These are phyloP conservation scores for western clawed frog (Xenopus tropicalis) DNA, from an alignment of 2,113 vertebrate species.

Conservation along the genomic window DNA sequence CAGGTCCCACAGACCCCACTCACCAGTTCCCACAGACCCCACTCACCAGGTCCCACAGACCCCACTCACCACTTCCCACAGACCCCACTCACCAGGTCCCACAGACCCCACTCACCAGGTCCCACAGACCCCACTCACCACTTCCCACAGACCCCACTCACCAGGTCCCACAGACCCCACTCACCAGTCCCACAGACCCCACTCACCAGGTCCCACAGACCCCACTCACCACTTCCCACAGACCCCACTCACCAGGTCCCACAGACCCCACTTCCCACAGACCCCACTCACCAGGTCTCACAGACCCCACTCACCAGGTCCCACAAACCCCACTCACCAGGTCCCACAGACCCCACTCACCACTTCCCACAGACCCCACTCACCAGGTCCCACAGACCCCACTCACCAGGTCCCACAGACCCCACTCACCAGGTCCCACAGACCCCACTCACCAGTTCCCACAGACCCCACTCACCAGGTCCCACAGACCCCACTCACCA, in stretches of 20 bases:
- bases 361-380: conserved; percentile 40
- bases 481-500: conserved; percentile 72
- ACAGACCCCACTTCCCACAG: conserved; percentile 52
- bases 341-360: conserved; percentile 78
- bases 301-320: conserved; percentile 51
- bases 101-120: too few species aligned
- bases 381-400: conserved; percentile 78
- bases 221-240: too few species aligned
- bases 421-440: conserved; percentile 80
- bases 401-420: too few species aligned
- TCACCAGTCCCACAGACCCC: too few species aligned
- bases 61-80: too few species aligned
- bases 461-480: conserved; percentile 64
- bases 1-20: conserved; percentile 72
- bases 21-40: too few species aligned
- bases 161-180: conserved; percentile 74
- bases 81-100: conserved; percentile 73
- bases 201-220: conserved; percentile 82
- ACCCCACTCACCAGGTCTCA: conserved; percentile 77
- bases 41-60: conserved; percentile 82
- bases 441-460: conserved; percentile 8
- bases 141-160: conserved; percentile 51
- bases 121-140: too few species aligned
- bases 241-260: conserved; percentile 73
- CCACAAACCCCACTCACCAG: conserved; percentile 59